phyloP scores from a whole-genome alignment of 1,140 invertebrate species.

The Drosophila kikkawai region DNA sequence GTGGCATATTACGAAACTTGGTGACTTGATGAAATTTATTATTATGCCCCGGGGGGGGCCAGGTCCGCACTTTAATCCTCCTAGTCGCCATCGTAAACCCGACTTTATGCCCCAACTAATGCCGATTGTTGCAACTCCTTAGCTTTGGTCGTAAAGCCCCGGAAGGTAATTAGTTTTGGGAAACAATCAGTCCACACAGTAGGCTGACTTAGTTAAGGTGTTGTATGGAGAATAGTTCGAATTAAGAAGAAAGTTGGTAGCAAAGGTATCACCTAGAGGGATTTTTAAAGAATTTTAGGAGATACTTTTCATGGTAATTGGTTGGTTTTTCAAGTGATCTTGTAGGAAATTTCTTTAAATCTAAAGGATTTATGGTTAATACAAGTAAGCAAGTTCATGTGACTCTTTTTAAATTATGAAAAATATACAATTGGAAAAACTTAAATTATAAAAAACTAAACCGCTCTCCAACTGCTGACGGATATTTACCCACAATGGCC shows the following conservation, averaged over 20 bases:
- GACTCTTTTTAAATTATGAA: no score
- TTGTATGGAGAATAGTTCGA: background rate
- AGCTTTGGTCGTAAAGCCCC: slow-evolving; percentile 31
- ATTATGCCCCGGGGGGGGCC: slow-evolving; percentile 44
- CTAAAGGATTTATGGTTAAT: no score
- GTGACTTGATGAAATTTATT: slow-evolving; percentile 83
- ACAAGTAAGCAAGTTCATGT: no score
- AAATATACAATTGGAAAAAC: background rate
- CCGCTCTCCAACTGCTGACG: slow-evolving; percentile 1
- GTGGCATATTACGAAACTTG: slow-evolving; percentile 82
- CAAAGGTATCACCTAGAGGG: no score
- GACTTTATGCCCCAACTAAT: slow-evolving; percentile 43
- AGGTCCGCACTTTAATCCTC: slow-evolving; percentile 34
- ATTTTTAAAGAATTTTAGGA: no score
- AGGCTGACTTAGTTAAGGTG: background rate
- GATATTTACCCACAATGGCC: slow-evolving; percentile 52
- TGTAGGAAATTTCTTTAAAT: no score
- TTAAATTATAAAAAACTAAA: background rate
- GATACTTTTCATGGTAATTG: background rate
- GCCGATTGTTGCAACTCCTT: slow-evolving; percentile 57
- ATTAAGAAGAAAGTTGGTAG: background rate
- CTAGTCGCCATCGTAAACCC: slow-evolving; percentile 40
- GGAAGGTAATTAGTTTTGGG: slow-evolving; percentile 46
- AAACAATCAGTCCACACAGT: slow-evolving; percentile 31
- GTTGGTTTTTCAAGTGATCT: background rate